Conservation (phyloP, 2,888 invertebrate species). For the Sepiola atlantica region DNA sequence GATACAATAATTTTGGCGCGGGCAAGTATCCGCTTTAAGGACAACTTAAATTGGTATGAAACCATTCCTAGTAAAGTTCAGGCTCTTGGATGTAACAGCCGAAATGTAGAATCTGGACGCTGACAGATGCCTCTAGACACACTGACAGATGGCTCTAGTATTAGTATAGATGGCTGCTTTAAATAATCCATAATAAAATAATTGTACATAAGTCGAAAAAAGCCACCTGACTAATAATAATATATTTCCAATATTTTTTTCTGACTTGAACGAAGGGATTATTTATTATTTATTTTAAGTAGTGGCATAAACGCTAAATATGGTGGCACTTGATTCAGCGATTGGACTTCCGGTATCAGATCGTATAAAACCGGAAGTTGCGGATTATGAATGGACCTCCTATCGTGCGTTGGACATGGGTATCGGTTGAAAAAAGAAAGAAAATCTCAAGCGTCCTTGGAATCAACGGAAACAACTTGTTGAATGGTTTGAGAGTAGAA, state of each 20-base stretch:
- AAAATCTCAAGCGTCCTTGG: background rate
- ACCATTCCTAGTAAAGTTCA: too few relatives aligned
- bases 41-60: too few relatives aligned
- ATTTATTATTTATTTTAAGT: background rate
- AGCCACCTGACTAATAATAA: background rate
- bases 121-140: too few relatives aligned
- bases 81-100: too few relatives aligned
- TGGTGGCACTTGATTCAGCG: background rate
- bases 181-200: too few relatives aligned
- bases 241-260: background rate
- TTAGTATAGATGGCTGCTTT: too few relatives aligned
- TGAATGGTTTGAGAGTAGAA: background rate
- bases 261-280: background rate
- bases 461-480: background rate
- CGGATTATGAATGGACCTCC: constrained; percentile 1
- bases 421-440: background rate
- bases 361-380: background rate
- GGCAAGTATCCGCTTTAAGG: too few relatives aligned
- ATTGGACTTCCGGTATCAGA: constrained; percentile 18
- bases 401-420: background rate
- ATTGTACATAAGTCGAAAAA: too few relatives aligned
- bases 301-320: background rate
- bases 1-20: too few relatives aligned
- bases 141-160: too few relatives aligned
- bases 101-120: too few relatives aligned